Percentiles rank a stretch among this genome's conserved stretches.
These are phyloP conservation scores for Oceanodroma tethys DNA, from an alignment of 2,113 vertebrate species.

Conservation along the genomic window DNA sequence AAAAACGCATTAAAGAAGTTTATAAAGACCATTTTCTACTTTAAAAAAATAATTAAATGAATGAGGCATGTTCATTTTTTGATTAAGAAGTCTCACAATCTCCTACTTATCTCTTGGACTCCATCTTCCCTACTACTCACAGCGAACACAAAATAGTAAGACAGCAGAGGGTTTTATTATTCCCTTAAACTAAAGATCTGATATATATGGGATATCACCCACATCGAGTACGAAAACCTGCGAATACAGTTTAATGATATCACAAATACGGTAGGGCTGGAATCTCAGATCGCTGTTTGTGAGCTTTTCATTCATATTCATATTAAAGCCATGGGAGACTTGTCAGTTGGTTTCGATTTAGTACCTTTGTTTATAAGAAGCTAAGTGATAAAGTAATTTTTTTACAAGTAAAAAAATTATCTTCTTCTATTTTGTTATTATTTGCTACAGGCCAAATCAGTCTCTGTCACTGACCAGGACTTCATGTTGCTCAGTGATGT, in stretches of 20 bases:
- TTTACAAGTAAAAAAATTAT: not conserved
- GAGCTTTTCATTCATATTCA: not conserved
- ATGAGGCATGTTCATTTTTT: not conserved
- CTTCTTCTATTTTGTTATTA: not conserved
- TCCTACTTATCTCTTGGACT: not conserved
- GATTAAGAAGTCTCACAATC: not conserved
- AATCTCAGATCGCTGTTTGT: not conserved
- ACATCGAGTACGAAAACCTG: not conserved
- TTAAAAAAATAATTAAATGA: not conserved
- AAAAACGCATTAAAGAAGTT: not conserved
- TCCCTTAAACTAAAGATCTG: not conserved
- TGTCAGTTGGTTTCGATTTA: not conserved
- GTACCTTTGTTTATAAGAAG: not conserved
- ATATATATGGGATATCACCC: not conserved
- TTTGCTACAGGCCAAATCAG: not conserved
- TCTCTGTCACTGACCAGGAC: not conserved
- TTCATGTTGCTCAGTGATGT: not conserved
- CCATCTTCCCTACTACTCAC: not conserved
- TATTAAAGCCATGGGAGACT: not conserved
- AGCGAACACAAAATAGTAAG: not conserved
- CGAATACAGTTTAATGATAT: not conserved
- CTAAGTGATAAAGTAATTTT: not conserved
- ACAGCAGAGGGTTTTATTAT: not conserved
- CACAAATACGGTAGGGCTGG: not conserved
- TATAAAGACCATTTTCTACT: not conserved